A percentile compares a stretch with the other conserved stretches of the same genome.
These are phyloP conservation scores for Lota lota DNA, from an alignment of 2,113 vertebrate genomes.

Conservation along the genomic window DNA sequence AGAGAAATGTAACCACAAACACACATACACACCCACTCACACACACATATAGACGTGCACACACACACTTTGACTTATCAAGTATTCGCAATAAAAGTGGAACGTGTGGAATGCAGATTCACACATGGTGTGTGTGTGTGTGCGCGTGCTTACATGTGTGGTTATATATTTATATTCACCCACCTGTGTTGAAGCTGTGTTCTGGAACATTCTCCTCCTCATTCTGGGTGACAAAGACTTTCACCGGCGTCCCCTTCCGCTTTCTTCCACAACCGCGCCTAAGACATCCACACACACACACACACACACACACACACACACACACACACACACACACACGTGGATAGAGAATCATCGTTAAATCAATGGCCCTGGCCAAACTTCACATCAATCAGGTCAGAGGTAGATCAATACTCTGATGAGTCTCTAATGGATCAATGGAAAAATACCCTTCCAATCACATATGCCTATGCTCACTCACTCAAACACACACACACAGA, in stretches of 20 bases:
- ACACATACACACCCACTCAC: constrained; percentile 1
- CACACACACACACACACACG: constrained; percentile 12
- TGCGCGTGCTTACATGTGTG: constrained; percentile 3
- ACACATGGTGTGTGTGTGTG: neutral
- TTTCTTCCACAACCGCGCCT: constrained; percentile 78
- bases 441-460: constrained; percentile 11
- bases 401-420: constrained; percentile 57
- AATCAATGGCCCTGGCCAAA: constrained; percentile 50
- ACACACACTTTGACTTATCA: constrained; percentile 1
- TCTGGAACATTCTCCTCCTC: constrained; percentile 72
- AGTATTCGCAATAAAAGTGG: constrained; percentile 1
- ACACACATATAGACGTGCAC: neutral
- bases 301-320: neutral
- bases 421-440: constrained; percentile 43
- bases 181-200: constrained; percentile 67
- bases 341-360: constrained; percentile 37
- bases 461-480: neutral
- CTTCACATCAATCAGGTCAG: constrained; percentile 56
- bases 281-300: constrained; percentile 42
- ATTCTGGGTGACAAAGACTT: constrained; percentile 74
- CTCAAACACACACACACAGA: neutral
- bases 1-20: constrained; percentile 11
- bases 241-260: constrained; percentile 78
- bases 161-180: constrained; percentile 35
- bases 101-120: neutral